Base-by-base conservation (phyloP, 2,113 vertebrate species). In the Corythoichthys intestinalis region DNA sequence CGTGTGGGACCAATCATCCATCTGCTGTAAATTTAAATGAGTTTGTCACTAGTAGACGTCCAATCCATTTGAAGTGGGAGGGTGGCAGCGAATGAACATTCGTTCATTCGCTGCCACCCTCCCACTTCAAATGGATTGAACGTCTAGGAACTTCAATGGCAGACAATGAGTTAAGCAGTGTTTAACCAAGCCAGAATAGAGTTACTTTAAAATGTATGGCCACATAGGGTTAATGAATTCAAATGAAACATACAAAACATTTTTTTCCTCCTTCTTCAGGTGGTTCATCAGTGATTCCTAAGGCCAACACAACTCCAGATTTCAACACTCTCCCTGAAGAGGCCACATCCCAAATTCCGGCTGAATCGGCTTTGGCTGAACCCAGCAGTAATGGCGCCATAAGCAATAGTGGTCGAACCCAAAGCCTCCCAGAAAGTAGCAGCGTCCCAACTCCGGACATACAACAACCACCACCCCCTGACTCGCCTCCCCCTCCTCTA, bases 381-480 rank as follows among this genome's bases (percentile, higher is more conserved):
- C 69, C 52, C 34, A 15, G 34, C 75, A 78, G 59, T 50, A 58
- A 12, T 41, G 14, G n/a, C 20, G 11, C 2, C 61, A 63, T 20
- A 5, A 34, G 39, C 61, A 6, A 20, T 2, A 12, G 67, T 0
- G 58, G 65, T 47, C 71, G 72, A 65, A 79, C 86, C 49, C 65
- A 78, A 50, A 86, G 83, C 73, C 82, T 85, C 56, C 72, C 85
- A 54, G 75, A 81, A 74, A 86, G 68, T 28, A 65, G n/a, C 54
- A 69, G 53, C 78, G 54, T 9, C 74, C 20, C 68, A 48, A 62
- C 49, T 1, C 67, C 73, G 37, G 80, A 87, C 17, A 20, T 76
- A 13, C 66, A 37, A 47, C 79, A 74, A 13, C 74, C 66, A 0
- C 61, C 66, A 49, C 38, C 66, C 12, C 28, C 72, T 20, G 72